A percentile compares a stretch with the other conserved stretches of the same genome.
Conservation (phyloP, 2,888 invertebrate genomes). For the Acleris sparsana region DNA sequence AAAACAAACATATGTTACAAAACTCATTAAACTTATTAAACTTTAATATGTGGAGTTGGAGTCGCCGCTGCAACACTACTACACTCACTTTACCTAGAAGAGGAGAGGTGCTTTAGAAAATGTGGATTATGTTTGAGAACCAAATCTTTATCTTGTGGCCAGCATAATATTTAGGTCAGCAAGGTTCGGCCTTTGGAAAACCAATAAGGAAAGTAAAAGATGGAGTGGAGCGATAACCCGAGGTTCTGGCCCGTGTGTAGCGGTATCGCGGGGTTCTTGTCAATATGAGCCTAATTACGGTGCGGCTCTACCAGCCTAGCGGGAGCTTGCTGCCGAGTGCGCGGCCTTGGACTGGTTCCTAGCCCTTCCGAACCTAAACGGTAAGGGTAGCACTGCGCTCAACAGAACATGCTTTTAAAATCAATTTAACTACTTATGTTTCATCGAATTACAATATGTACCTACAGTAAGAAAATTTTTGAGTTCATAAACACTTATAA, state of each 20-base stretch:
- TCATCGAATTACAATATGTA: no score
- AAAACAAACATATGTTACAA: slow-evolving; percentile 48
- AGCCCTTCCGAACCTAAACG: no score
- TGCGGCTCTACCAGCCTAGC: slow-evolving; percentile 1
- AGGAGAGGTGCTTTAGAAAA: not conserved
- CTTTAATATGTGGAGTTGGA: slow-evolving; percentile 2
- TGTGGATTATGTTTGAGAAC: not conserved
- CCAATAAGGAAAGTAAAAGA: slow-evolving; percentile 20
- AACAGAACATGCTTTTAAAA: no score
- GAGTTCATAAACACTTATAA: no score
- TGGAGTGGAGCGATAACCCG: slow-evolving; percentile 10
- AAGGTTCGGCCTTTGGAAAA: slow-evolving; percentile 11
- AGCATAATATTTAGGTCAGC: slow-evolving; percentile 19
- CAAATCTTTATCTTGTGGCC: not conserved
- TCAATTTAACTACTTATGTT: no score
- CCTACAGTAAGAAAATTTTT: no score
- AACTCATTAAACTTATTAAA: slow-evolving; percentile 40
- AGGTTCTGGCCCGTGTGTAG: slow-evolving; percentile 2
- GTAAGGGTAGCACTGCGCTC: no score
- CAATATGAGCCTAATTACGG: slow-evolving; percentile 7
- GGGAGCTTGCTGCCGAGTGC: not conserved
- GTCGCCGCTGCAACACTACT: not conserved
- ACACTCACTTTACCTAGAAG: not conserved
- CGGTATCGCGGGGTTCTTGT: slow-evolving; percentile 7
- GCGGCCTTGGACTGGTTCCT: slow-evolving; percentile 1